phyloP scores from a whole-genome alignment of 2,797 vertebrate genomes.

The Takifugu rubripes region DNA sequence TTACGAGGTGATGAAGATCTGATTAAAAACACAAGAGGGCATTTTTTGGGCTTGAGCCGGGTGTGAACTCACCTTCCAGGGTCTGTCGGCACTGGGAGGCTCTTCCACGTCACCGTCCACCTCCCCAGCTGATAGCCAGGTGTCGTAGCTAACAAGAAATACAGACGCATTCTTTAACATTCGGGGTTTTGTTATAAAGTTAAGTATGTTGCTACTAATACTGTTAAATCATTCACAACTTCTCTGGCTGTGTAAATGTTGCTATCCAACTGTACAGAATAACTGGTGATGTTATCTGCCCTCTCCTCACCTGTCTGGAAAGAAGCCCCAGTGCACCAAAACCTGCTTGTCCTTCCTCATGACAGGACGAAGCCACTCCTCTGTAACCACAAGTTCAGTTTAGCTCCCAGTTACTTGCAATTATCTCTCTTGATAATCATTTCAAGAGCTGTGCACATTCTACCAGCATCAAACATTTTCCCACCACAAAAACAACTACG shows the following conservation, averaged over 20 bases:
- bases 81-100: slow-evolving; percentile 86
- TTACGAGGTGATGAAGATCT: neutral
- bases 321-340: slow-evolving; percentile 93
- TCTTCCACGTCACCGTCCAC: slow-evolving; percentile 93
- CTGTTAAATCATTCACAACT: neutral
- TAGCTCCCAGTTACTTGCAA: neutral
- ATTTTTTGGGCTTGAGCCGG: too few relatives aligned
- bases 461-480: neutral
- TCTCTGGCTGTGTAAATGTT: too few relatives aligned
- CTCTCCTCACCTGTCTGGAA: slow-evolving; percentile 88
- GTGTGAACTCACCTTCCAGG: slow-evolving; percentile 85
- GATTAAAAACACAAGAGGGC: neutral
- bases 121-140: slow-evolving; percentile 89
- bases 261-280: too few relatives aligned
- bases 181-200: neutral
- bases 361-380: slow-evolving; percentile 95
- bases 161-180: neutral
- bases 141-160: slow-evolving; percentile 83
- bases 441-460: neutral
- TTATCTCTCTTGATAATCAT: too few relatives aligned
- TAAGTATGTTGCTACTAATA: too few relatives aligned
- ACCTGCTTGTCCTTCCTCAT: slow-evolving; percentile 96
- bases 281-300: neutral
- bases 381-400: slow-evolving; percentile 69
- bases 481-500: too few relatives aligned